A percentile compares a stretch with the other conserved stretches of the same genome.
These are phyloP conservation scores for Vespertilio murinus DNA, from an alignment of 2,797 vertebrate species.

Conservation along the genomic window DNA sequence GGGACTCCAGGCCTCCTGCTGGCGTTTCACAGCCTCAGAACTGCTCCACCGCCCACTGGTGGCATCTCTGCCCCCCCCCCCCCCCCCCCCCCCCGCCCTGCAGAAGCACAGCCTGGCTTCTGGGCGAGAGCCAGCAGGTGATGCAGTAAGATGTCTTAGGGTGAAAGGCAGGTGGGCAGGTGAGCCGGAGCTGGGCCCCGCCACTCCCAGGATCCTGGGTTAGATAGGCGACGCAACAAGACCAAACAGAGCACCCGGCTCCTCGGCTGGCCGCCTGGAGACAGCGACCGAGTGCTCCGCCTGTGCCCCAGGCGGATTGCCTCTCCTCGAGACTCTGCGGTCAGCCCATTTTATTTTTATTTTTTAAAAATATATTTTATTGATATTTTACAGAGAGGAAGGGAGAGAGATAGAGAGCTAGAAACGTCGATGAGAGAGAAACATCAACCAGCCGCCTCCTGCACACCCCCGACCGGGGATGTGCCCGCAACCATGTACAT, in stretches of 20 bases:
- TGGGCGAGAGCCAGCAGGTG: conserved; percentile 13
- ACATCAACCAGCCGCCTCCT: no score
- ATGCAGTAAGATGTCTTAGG: conserved; percentile 16
- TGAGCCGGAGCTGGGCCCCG: not conserved
- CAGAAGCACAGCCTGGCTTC: not conserved
- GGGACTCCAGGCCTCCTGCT: not conserved
- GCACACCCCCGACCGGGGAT: no score
- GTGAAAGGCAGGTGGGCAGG: not conserved
- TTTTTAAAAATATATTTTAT: no score
- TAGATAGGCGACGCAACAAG: conserved; percentile 17
- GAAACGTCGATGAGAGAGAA: no score
- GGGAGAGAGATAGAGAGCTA: no score
- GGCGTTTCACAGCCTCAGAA: not conserved
- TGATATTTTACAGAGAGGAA: no score
- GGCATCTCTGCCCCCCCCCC: not conserved
- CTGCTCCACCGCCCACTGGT: not conserved
- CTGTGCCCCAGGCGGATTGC: no score
- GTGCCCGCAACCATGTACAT: no score
- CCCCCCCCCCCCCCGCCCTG: not conserved
- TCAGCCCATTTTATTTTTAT: not conserved
- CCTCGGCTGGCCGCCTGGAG: not conserved
- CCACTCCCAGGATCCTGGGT: conserved; percentile 43
- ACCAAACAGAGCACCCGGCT: not conserved
- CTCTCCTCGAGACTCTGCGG: not conserved
- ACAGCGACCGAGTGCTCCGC: not conserved